Evolutionary conservation across 1,140 invertebrate genomes (phyloP), one percentile per base, ranked within the genome.

Genomic region (Anoplolepis gracilipes): DNA sequence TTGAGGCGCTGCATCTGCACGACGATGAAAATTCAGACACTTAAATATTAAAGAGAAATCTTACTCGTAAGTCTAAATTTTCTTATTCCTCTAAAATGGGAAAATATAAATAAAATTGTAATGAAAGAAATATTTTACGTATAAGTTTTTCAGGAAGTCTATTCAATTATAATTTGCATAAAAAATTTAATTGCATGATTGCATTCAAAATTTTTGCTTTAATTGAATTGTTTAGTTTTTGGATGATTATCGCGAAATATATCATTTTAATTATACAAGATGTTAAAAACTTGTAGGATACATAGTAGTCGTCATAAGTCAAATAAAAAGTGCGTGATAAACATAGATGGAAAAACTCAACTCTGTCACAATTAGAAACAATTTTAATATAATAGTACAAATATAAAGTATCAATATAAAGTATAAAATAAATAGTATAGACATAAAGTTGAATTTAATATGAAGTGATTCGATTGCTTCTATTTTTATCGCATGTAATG

Each of bases 1-100:
- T 95, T 98, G 97, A 25, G 98, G 98, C 87, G 97, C 97, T 25
- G 97, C 97, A 94, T 98, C 97, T 98, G 93, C 25, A 61, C n/a
- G 42, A 67, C 39, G 16, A 72, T 19, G 55, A 2, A 42, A 57
- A 73, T 73, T 33, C 33, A 25, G 8, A 8, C n/a, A n/a, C n/a
- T n/a, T n/a, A n/a, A 0, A 25, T 73, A 11, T 72, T 28, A 36
- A 59, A 61, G 2, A 57, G 19, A 28, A 30, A 28, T n/a, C 61
- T 59, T 33, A 65, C 7, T 64, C 0, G 19, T 22, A 0, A 46
- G 30, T 13, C 42, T 8, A 33, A 42, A 61, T 28, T 19, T 25
- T 30, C 5, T 62, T 62, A 30, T 16, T 19, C 2, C 7, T 28
- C 33, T 30, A 28, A 30, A 28, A 30, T 25, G 10, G 2, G n/a